Conservation (phyloP, 2,888 invertebrate genomes). For the Hetaerina titia region DNA sequence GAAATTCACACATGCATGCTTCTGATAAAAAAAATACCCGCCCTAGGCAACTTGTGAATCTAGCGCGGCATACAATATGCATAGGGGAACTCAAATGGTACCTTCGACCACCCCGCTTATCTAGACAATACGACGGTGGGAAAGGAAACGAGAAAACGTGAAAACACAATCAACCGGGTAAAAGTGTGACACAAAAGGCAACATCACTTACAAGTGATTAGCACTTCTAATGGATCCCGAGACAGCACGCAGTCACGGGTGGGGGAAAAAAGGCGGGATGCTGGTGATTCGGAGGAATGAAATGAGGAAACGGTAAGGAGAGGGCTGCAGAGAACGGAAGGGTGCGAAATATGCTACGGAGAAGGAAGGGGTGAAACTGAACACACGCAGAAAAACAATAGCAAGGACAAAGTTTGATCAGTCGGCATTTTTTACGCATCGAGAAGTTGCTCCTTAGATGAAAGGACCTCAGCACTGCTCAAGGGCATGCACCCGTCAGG, state of each 20-base stretch:
- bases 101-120: not conserved
- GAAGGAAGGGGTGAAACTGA: too few relatives aligned
- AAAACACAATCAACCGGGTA: not conserved
- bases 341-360: too few relatives aligned
- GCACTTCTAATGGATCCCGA: not conserved
- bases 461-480: slow-evolving; percentile 37
- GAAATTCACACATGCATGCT: too few relatives aligned
- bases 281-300: not conserved
- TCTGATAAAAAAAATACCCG: not conserved
- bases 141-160: not conserved
- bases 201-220: slow-evolving; percentile 6
- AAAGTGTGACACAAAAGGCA: not conserved
- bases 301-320: not conserved
- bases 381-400: not conserved
- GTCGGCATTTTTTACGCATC: not conserved
- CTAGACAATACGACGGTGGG: not conserved
- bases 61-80: not conserved
- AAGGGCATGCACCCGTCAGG: not conserved
- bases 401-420: not conserved
- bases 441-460: slow-evolving; percentile 21
- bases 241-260: not conserved
- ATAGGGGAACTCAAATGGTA: not conserved
- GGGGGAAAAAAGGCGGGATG: not conserved
- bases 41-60: not conserved
- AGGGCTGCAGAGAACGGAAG: not conserved